Percentiles rank a stretch among this genome's conserved stretches.
These are phyloP conservation scores for Cololabis saira DNA, from an alignment of 2,113 vertebrate species.

Conservation along the genomic window DNA sequence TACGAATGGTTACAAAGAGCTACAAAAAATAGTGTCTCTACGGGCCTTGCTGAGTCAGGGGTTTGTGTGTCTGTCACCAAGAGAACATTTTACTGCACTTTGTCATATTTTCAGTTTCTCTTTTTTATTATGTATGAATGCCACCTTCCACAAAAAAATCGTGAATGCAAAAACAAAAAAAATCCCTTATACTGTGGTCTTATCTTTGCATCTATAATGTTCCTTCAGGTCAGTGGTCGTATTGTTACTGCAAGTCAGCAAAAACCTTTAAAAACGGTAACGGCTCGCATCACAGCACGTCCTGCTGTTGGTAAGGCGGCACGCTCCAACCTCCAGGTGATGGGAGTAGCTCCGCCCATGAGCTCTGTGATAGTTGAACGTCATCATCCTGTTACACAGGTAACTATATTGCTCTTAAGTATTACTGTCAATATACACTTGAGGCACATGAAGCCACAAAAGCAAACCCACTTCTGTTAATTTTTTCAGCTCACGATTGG, in stretches of 20 bases:
- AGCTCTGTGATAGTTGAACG: slow-evolving; percentile 92
- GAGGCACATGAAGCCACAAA: not conserved
- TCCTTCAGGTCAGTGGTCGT: slow-evolving; percentile 81
- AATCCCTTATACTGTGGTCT: too few relatives aligned
- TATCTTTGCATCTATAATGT: not conserved
- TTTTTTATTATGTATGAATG: too few relatives aligned
- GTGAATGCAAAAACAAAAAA: not conserved
- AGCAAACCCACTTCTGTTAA: not conserved
- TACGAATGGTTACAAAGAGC: too few relatives aligned
- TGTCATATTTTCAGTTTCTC: too few relatives aligned
- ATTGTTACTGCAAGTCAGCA: slow-evolving; percentile 88
- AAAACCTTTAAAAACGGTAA: slow-evolving; percentile 91
- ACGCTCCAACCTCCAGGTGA: slow-evolving; percentile 84
- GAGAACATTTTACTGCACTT: too few relatives aligned
- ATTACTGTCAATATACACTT: not conserved
- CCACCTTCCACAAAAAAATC: too few relatives aligned
- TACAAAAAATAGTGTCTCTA: too few relatives aligned
- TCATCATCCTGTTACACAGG: slow-evolving; percentile 92
- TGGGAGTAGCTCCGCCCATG: slow-evolving; percentile 91
- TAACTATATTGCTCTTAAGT: not conserved
- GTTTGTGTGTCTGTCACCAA: too few relatives aligned
- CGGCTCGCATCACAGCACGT: slow-evolving; percentile 88
- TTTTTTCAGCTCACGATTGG: slow-evolving; percentile 88
- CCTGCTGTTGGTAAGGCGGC: slow-evolving; percentile 78
- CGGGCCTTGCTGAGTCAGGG: too few relatives aligned